These are phyloP conservation scores for Scaptomyza parva DNA, from an alignment of 2,888 invertebrate species.

Conservation along the genomic window DNA sequence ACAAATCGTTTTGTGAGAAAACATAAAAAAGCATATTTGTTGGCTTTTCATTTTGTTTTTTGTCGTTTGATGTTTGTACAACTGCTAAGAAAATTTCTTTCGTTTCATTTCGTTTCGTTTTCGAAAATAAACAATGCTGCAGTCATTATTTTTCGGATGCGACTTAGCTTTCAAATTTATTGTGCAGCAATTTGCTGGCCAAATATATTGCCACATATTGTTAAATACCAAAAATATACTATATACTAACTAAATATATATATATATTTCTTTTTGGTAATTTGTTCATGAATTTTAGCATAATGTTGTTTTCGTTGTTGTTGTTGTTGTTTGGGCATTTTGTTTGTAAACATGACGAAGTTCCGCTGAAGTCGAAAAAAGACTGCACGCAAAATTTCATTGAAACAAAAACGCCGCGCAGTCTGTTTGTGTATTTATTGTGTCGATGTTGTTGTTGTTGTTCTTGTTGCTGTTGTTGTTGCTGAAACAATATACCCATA, in stretches of 20 bases:
- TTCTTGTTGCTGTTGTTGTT: constrained; percentile 44
- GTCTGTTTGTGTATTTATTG: constrained; percentile 69
- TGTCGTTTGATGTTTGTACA: constrained; percentile 81
- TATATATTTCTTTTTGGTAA: too few relatives aligned
- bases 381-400: constrained; percentile 53
- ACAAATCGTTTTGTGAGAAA: constrained; percentile 56
- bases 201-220: constrained; percentile 59
- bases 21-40: constrained; percentile 68
- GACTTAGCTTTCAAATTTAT: constrained; percentile 57
- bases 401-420: constrained; percentile 69
- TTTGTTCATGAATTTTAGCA: constrained; percentile 55
- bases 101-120: too few relatives aligned
- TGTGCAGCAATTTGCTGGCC: constrained; percentile 55
- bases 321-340: constrained; percentile 31
- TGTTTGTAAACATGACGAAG: constrained; percentile 80
- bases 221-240: constrained; percentile 32
- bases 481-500: constrained; percentile 77
- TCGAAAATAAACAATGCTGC: constrained; percentile 72
- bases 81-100: constrained; percentile 46
- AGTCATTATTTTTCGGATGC: constrained; percentile 45
- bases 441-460: constrained; percentile 54
- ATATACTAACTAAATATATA: constrained; percentile 30
- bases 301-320: constrained; percentile 36
- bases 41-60: constrained; percentile 35
- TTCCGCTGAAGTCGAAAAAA: constrained; percentile 68